These are phyloP conservation scores for Yponomeuta plumbellus DNA, from an alignment of 2,888 invertebrate genomes.

Conservation along the genomic window DNA sequence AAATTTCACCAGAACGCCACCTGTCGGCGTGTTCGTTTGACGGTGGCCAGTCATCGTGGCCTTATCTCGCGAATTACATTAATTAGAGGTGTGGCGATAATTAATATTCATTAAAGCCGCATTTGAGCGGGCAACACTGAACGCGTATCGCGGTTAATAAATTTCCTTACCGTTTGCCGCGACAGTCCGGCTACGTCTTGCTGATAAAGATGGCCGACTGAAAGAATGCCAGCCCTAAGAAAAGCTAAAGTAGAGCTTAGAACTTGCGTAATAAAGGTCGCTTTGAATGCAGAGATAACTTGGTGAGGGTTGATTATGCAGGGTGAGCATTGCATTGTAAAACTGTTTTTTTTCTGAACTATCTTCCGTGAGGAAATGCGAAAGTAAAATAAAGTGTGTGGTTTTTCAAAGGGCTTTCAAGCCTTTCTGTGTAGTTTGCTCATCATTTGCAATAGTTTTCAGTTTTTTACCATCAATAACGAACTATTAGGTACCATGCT, in stretches of 20 bases:
- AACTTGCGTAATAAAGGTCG: constrained; percentile 10
- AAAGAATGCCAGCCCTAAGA: neutral
- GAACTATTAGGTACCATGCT: too few species aligned
- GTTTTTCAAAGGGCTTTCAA: too few species aligned
- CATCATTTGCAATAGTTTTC: neutral
- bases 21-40: constrained; percentile 29
- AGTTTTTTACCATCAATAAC: too few species aligned
- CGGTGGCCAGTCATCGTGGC: constrained; percentile 42
- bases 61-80: constrained; percentile 71
- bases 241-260: constrained; percentile 24
- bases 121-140: constrained; percentile 71
- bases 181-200: constrained; percentile 20
- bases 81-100: constrained; percentile 74
- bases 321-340: constrained; percentile 1
- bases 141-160: constrained; percentile 76
- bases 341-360: neutral
- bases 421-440: neutral
- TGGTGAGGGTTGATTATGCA: neutral
- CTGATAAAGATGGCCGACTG: constrained; percentile 65
- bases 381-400: neutral
- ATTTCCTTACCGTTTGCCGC: constrained; percentile 37
- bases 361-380: neutral
- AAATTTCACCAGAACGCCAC: neutral
- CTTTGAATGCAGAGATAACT: neutral
- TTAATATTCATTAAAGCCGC: constrained; percentile 76